These are phyloP conservation scores for Megalonaias nervosa DNA, from an alignment of 1,140 invertebrate species.

Conservation along the genomic window DNA sequence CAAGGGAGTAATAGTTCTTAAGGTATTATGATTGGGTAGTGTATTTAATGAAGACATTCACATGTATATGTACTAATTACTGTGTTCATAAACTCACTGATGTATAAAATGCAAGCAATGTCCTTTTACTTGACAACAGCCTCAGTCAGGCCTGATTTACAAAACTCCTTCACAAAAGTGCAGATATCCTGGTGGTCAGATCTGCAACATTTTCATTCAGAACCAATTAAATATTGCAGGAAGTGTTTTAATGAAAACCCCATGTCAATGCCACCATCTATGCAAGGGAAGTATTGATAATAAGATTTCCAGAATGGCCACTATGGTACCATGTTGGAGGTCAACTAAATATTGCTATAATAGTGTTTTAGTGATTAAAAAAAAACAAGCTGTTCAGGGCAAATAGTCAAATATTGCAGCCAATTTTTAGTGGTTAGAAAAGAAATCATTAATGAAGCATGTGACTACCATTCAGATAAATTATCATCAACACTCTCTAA, in stretches of 20 bases:
- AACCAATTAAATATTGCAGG: too few relatives aligned
- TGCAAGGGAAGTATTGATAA: too few relatives aligned
- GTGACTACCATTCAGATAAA: constrained; percentile 70
- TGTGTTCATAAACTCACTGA: not conserved
- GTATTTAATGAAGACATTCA: too few relatives aligned
- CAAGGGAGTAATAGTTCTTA: too few relatives aligned
- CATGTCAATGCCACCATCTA: not conserved
- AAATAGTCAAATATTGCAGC: not conserved
- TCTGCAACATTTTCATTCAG: too few relatives aligned
- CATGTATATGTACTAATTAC: not conserved
- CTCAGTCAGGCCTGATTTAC: too few relatives aligned
- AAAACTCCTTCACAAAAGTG: too few relatives aligned
- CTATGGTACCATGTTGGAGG: too few relatives aligned
- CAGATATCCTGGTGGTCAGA: too few relatives aligned
- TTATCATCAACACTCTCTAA: constrained; percentile 99
- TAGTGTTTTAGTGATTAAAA: not conserved
- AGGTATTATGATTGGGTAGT: too few relatives aligned
- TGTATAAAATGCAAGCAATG: not conserved
- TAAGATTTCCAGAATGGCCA: too few relatives aligned
- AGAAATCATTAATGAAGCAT: not conserved
- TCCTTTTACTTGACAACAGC: not conserved
- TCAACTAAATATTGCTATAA: too few relatives aligned
- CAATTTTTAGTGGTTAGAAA: not conserved
- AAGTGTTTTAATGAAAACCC: not conserved
- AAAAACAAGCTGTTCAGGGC: not conserved